A percentile compares a stretch with the other conserved stretches of the same genome.
Conservation (phyloP, 1,140 invertebrate species). For the Halesus radiatus region DNA sequence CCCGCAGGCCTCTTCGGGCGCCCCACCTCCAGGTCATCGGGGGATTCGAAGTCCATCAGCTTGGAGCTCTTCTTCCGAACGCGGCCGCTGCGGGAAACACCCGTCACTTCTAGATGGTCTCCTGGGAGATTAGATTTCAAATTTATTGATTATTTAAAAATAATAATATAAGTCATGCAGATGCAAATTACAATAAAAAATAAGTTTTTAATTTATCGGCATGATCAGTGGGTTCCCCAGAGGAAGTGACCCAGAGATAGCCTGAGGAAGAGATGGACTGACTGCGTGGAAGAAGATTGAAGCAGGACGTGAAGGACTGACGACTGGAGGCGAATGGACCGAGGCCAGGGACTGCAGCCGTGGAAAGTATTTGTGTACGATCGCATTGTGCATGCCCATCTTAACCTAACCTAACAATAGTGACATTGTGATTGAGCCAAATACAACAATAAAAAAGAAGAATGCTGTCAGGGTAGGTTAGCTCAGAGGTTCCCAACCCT, state of each 20-base stretch:
- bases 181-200: not conserved
- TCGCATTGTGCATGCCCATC: not conserved
- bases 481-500: too few species aligned
- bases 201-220: not conserved
- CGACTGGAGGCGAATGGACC: too few species aligned
- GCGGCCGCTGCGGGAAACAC: constrained; percentile 87
- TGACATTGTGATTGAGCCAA: too few species aligned
- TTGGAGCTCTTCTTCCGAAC: constrained; percentile 96
- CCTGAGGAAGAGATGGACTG: too few species aligned
- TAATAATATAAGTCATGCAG: not conserved
- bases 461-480: too few species aligned
- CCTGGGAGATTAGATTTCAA: not conserved
- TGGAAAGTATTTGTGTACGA: not conserved
- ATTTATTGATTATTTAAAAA: not conserved
- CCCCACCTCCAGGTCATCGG: constrained; percentile 79
- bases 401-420: too few species aligned
- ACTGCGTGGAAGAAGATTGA: too few species aligned
- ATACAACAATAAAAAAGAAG: too few species aligned
- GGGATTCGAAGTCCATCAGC: constrained; percentile 92
- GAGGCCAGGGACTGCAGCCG: too few species aligned
- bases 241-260: not conserved
- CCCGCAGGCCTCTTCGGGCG: constrained; percentile 58
- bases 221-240: not conserved
- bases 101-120: constrained; percentile 79
- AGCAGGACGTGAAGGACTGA: too few species aligned